A percentile compares a stretch with the other conserved stretches of the same genome.
These are phyloP conservation scores for Aphyosemion australe DNA, from an alignment of 2,113 vertebrate genomes.

Conservation along the genomic window DNA sequence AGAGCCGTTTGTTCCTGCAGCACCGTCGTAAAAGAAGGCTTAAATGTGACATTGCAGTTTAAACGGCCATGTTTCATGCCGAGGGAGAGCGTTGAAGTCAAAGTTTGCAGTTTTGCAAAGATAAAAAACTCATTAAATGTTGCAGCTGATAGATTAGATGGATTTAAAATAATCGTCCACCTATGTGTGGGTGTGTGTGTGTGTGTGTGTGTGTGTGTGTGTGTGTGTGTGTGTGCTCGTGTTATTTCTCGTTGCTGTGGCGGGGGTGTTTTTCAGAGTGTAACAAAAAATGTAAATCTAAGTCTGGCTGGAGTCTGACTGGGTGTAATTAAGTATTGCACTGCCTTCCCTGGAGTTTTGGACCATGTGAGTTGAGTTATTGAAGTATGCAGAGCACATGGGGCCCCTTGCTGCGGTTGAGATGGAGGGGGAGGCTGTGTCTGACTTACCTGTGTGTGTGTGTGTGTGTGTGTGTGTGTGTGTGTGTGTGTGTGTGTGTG, in stretches of 20 bases:
- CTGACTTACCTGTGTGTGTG: too few species aligned
- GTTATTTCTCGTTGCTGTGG: too few species aligned
- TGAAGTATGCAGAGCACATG: constrained; percentile 72
- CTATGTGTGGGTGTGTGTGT: neutral
- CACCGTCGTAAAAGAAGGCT: neutral
- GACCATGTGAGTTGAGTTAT: constrained; percentile 71
- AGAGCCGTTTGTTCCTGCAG: constrained; percentile 37
- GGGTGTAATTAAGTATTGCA: constrained; percentile 66
- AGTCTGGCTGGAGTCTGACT: constrained; percentile 59
- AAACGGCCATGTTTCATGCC: neutral
- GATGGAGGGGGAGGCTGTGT: too few species aligned
- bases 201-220: too few species aligned
- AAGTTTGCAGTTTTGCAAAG: neutral
- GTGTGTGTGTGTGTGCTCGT: too few species aligned
- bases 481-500: too few species aligned
- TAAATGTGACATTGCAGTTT: constrained; percentile 5
- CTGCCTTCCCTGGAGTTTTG: constrained; percentile 52
- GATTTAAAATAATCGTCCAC: neutral
- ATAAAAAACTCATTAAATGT: neutral
- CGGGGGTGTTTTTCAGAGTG: too few species aligned
- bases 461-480: too few species aligned
- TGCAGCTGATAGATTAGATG: neutral
- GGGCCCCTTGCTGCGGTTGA: constrained; percentile 35
- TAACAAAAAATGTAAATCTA: neutral
- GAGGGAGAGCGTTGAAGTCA: neutral